A percentile compares a stretch with the other conserved stretches of the same genome.
phyloP scores from a whole-genome alignment of 2,113 vertebrate species.

The Geococcyx californianus region DNA sequence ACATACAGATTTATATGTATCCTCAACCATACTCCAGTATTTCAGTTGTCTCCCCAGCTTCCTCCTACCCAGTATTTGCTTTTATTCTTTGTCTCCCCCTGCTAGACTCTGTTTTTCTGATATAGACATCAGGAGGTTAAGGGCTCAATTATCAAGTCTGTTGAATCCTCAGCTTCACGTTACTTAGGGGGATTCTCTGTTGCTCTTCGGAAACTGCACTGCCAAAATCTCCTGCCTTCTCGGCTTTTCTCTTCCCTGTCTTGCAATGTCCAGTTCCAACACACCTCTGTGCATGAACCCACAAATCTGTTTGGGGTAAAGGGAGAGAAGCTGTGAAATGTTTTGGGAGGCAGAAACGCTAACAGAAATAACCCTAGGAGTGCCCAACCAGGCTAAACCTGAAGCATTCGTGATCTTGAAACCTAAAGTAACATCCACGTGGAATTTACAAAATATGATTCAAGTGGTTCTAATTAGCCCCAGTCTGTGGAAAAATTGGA shows the following conservation, averaged over 20 bases:
- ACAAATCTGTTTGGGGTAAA: conserved; percentile 3
- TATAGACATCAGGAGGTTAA: conserved; percentile 79
- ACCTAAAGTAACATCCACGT: conserved; percentile 34
- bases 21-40: neutral
- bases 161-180: conserved; percentile 60
- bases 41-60: conserved; percentile 46
- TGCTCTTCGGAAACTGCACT: conserved; percentile 52
- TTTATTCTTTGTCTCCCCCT: conserved; percentile 61
- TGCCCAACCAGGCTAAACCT: neutral
- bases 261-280: neutral
- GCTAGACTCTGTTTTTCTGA: conserved; percentile 71
- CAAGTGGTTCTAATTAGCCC: conserved; percentile 57
- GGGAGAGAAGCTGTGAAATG: neutral
- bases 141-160: conserved; percentile 74
- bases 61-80: conserved; percentile 56
- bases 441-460: conserved; percentile 60
- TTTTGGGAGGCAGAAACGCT: neutral
- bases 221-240: conserved; percentile 55
- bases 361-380: neutral
- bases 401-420: neutral
- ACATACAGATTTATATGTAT: neutral
- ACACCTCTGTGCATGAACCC: neutral
- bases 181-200: conserved; percentile 58
- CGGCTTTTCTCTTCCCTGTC: neutral
- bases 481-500: conserved; percentile 57